Base-by-base conservation (phyloP, 2,113 vertebrate genomes). In the Acrocephalus arundinaceus region DNA sequence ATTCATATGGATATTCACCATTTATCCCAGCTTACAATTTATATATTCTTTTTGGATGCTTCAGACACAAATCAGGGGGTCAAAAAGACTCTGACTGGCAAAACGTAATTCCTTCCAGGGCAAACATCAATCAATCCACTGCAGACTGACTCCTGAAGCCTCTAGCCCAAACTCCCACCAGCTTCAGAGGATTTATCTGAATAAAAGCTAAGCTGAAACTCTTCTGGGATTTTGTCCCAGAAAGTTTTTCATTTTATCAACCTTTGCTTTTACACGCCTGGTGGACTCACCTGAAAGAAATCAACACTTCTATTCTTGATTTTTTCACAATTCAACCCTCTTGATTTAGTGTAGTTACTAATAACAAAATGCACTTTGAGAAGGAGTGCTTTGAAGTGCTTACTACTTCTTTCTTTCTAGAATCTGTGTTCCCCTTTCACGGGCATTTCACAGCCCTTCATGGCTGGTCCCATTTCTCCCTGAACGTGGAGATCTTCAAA, bases 401-500 rank as follows among this genome's bases (percentile, higher is more conserved):
- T 54, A 25, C n/a, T 79, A 21, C 3, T 43, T 67, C 24, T 18
- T 76, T 82, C 39, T 49, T 62, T n/a, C 63, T 21, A 16, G 22
- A 71, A 79, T 82, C 23, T 24, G 5, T 48, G 48, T 63, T 71
- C 7, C 13, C 43, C 15, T 54, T 51, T 37, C 79, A 84, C 57
- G 17, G 62, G 12, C 20, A 71, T 48, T 93, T 86, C 46, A 88
- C 33, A 85, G 61, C 11, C 68, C 19, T 77, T 81, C 3, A 0
- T 20, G 17, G 31, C 22, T 70, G 45, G 22, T 80, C 30, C 8
- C 25, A 48, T 49, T 77, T 90, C n/a, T 67, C 25, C 25, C 16
- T 43, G n/a, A 77, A 67, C 0, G 0, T 9, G 3, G 28, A 84
- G 8, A 31, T 39, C 37, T 71, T 66, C 49, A 41, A 59, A 79